These are phyloP conservation scores for Dreissena polymorpha DNA, from an alignment of 1,140 invertebrate species.

Conservation along the genomic window DNA sequence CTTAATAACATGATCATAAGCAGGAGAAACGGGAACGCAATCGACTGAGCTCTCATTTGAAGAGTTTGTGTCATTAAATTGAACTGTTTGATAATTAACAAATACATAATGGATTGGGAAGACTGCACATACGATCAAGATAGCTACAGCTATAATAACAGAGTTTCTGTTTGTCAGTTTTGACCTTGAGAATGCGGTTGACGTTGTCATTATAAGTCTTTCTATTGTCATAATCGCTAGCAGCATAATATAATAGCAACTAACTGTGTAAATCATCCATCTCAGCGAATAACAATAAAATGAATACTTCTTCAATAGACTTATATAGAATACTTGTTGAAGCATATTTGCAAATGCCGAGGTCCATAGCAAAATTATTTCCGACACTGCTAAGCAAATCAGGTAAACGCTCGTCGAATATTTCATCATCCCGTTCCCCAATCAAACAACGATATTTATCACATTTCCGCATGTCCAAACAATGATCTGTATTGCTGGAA, in stretches of 20 bases:
- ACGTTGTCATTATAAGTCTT: neutral
- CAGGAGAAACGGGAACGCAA: neutral
- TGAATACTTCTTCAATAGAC: neutral
- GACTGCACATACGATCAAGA: neutral
- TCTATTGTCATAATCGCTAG: conserved; percentile 4
- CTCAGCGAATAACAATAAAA: neutral
- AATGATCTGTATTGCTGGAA: neutral
- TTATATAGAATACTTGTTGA: neutral
- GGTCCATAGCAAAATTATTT: neutral
- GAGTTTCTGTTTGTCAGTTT: conserved; percentile 1
- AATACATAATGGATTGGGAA: neutral
- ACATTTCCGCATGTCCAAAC: conserved; percentile 13
- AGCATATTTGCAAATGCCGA: neutral
- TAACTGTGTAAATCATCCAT: neutral
- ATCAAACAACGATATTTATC: conserved; percentile 12
- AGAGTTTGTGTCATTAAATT: neutral
- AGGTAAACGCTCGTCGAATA: conserved; percentile 17
- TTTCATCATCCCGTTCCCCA: neutral
- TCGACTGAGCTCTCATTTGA: neutral
- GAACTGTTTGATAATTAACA: neutral
- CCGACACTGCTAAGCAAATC: conserved; percentile 1
- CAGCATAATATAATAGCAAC: neutral
- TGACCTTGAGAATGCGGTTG: neutral
- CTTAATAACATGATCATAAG: neutral
- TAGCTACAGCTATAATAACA: neutral